A percentile compares a stretch with the other conserved stretches of the same genome.
Evolutionary conservation across 2,113 vertebrate species (phyloP).

Genomic region (Bufo gargarizans): DNA sequence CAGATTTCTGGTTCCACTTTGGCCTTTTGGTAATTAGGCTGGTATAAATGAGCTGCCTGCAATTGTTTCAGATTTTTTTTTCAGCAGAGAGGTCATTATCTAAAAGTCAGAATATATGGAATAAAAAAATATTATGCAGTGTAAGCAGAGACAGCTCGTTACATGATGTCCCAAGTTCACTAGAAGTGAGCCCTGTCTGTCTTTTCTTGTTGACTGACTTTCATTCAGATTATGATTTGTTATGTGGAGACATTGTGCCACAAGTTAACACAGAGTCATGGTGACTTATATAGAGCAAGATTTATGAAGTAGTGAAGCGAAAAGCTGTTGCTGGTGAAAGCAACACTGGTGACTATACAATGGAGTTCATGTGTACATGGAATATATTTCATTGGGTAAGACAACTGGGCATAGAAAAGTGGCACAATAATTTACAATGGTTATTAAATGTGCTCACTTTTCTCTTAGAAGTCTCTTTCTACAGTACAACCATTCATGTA

Average conservation of each 20-base stretch:
- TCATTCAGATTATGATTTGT: slow-evolving; percentile 58
- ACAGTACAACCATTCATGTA: neutral
- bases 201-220: slow-evolving; percentile 46
- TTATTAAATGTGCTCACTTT: neutral
- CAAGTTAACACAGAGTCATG: slow-evolving; percentile 32
- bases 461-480: neutral
- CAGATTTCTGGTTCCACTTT: slow-evolving; percentile 41
- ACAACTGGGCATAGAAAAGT: slow-evolving; percentile 6
- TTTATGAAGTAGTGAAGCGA: slow-evolving; percentile 52
- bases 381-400: neutral
- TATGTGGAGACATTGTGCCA: slow-evolving; percentile 42
- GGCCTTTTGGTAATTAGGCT: slow-evolving; percentile 59
- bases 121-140: neutral
- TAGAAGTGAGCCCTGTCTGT: slow-evolving; percentile 42
- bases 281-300: slow-evolving; percentile 11
- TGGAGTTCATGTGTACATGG: neutral
- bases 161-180: neutral
- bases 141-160: slow-evolving; percentile 61
- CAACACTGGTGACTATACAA: slow-evolving; percentile 32
- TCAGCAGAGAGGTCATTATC: slow-evolving; percentile 62
- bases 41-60: slow-evolving; percentile 61
- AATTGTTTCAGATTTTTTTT: slow-evolving; percentile 52
- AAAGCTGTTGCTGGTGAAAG: slow-evolving; percentile 23
- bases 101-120: slow-evolving; percentile 58
- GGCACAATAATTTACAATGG: neutral